Conservation (phyloP, 35 echinoderm and acorn worm genomes). For the Diadema setosum region DNA sequence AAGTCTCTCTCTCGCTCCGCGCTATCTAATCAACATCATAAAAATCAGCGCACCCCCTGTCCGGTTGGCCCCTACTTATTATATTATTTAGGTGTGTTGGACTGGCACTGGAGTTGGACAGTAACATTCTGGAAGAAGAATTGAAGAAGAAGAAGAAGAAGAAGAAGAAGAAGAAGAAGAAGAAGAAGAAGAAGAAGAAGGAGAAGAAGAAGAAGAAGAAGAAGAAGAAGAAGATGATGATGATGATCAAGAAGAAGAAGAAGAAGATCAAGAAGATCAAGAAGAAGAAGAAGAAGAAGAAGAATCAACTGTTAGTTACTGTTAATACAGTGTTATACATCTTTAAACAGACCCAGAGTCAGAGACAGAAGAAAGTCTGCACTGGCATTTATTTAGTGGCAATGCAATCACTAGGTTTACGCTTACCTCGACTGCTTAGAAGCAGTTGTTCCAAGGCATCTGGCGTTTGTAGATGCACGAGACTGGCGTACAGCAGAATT, state of each 20-base stretch:
- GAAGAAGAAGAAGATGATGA: background rate
- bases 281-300: background rate
- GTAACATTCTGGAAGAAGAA: no score
- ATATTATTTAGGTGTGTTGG: no score
- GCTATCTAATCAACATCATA: no score
- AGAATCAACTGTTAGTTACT: background rate
- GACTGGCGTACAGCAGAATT: background rate
- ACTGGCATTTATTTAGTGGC: no score
- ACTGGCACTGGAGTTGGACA: no score
- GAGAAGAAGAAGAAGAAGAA: background rate
- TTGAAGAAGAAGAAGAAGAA: background rate
- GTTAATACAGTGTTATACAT: background rate
- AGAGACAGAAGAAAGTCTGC: no score
- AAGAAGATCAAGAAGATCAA: background rate
- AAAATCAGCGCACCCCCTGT: no score
- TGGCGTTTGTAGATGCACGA: background rate
- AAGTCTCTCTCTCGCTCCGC: no score
- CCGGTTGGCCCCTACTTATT: no score
- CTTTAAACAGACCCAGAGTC: no score
- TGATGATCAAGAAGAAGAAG: background rate
- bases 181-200: background rate
- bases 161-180: background rate
- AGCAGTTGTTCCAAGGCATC: background rate
- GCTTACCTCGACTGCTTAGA: constrained; percentile 8
- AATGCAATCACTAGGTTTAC: no score